Evolutionary conservation across 2,888 invertebrate genomes (phyloP).

Genomic region (Peribatodes rhomboidaria): DNA sequence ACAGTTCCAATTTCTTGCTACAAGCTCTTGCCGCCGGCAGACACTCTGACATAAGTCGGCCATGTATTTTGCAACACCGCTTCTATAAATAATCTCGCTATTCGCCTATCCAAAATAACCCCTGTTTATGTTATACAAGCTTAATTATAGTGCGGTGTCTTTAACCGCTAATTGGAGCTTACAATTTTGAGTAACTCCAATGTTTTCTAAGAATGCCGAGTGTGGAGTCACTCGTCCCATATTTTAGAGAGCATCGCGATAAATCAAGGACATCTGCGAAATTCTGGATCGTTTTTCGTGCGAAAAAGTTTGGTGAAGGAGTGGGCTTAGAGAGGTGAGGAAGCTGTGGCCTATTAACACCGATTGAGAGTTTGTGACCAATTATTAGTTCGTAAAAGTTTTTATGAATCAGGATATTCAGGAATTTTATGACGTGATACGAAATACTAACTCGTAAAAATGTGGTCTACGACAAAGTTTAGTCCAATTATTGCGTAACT

Average conservation of each 20-base stretch:
- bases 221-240: conserved; percentile 41
- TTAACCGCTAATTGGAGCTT: conserved; percentile 82
- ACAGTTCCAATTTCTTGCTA: conserved; percentile 52
- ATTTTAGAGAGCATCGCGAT: conserved; percentile 53
- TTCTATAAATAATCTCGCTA: conserved; percentile 77
- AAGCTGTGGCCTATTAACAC: conserved; percentile 55
- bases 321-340: conserved; percentile 40
- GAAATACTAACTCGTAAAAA: not conserved
- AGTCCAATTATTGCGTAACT: not conserved
- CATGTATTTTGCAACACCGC: conserved; percentile 79
- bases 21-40: conserved; percentile 44
- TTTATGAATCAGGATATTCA: conserved; percentile 15
- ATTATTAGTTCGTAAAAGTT: conserved; percentile 29
- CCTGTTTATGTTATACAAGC: conserved; percentile 71
- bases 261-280: conserved; percentile 65
- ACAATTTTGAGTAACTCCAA: conserved; percentile 57
- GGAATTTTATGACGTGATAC: not conserved
- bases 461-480: too few relatives aligned
- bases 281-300: conserved; percentile 46
- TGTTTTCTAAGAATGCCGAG: conserved; percentile 48
- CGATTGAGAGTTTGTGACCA: conserved; percentile 38
- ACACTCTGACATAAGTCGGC: conserved; percentile 83
- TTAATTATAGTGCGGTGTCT: conserved; percentile 80
- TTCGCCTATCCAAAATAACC: conserved; percentile 76
- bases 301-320: conserved; percentile 42